Evolutionary conservation across 2,797 vertebrate species (phyloP).

Genomic region (Podarcis siculus): DNA sequence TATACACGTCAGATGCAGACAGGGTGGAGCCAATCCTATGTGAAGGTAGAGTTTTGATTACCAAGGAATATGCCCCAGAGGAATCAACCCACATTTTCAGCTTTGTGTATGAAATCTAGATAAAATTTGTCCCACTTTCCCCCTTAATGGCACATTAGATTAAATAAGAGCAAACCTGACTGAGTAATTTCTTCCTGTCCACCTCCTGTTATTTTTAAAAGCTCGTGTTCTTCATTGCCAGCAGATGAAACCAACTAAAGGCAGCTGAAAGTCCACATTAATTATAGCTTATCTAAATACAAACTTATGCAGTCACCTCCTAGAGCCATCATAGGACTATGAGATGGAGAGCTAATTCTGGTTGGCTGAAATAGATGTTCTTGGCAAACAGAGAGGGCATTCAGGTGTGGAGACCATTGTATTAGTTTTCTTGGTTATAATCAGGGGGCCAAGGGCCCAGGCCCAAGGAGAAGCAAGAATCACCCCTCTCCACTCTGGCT

Average conservation of each 20-base stretch:
- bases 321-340: constrained; percentile 42
- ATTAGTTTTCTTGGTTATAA: too few relatives aligned
- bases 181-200: background rate
- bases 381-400: constrained; percentile 26
- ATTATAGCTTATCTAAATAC: constrained; percentile 66
- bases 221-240: background rate
- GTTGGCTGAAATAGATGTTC: constrained; percentile 50
- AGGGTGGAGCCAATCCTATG: constrained; percentile 44
- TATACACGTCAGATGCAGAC: constrained; percentile 35
- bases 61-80: constrained; percentile 1
- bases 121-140: background rate
- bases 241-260: constrained; percentile 53
- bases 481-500: too few relatives aligned
- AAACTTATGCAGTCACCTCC: constrained; percentile 60
- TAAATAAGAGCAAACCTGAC: constrained; percentile 9
- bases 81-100: constrained; percentile 27
- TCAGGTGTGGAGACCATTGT: too few relatives aligned
- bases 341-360: constrained; percentile 41
- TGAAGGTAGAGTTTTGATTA: constrained; percentile 45
- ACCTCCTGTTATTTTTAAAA: constrained; percentile 32
- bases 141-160: background rate
- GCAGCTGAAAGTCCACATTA: constrained; percentile 54
- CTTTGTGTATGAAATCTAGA: background rate
- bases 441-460: too few relatives aligned
- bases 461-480: too few relatives aligned